phyloP scores from a whole-genome alignment of 92 coral and sea anemone species.

The Parazoanthus swiftii region DNA sequence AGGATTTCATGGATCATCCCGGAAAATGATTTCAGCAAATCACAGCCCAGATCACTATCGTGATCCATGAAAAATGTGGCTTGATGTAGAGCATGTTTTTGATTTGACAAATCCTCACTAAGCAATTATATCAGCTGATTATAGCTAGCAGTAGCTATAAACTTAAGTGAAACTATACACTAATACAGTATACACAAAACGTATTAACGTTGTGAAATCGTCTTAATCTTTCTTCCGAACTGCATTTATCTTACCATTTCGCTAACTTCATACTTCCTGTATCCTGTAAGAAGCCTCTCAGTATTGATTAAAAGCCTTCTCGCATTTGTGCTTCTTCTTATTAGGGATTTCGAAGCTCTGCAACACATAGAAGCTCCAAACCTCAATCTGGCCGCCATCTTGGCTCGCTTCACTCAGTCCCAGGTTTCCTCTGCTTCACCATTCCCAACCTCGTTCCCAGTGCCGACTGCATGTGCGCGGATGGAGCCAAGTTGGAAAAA shows the following conservation, averaged over 20 bases:
- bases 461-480: too few relatives aligned
- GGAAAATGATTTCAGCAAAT: too few relatives aligned
- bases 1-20: too few relatives aligned
- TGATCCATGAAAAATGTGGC: too few relatives aligned
- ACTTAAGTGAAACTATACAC: too few relatives aligned
- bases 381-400: slow-evolving; percentile 62
- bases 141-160: too few relatives aligned
- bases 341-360: slow-evolving; percentile 26
- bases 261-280: slow-evolving; percentile 29
- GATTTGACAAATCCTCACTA: too few relatives aligned
- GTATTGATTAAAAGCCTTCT: slow-evolving; percentile 29
- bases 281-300: slow-evolving; percentile 36
- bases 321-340: not conserved
- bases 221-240: not conserved
- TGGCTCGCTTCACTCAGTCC: slow-evolving; percentile 7
- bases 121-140: too few relatives aligned
- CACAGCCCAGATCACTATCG: too few relatives aligned
- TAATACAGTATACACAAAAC: too few relatives aligned
- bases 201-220: not conserved
- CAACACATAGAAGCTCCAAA: slow-evolving; percentile 40
- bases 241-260: slow-evolving; percentile 23
- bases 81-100: too few relatives aligned
- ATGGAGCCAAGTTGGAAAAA: too few relatives aligned
- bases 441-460: not conserved
- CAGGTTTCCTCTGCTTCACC: not conserved